Conservation (phyloP, 37 sponge, comb jelly and placozoan species). For the Aplysina aerophoba region DNA sequence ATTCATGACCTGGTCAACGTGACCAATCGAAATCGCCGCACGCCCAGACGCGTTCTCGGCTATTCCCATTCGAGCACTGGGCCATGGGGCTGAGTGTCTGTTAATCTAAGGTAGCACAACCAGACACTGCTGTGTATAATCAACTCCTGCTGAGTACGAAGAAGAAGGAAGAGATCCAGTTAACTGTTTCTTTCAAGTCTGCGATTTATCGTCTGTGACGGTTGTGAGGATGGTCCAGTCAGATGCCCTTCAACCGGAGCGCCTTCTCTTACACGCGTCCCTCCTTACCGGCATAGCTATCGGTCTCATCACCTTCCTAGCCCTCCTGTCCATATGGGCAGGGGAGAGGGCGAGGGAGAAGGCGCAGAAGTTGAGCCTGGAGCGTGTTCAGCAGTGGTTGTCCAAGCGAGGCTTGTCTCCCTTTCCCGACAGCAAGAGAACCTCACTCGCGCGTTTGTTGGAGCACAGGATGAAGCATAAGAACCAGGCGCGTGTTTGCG, state of each 20-base stretch:
- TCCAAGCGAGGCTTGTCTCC: background rate
- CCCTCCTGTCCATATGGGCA: background rate
- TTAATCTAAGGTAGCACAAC: too few relatives aligned
- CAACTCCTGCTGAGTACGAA: too few relatives aligned
- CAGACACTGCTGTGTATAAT: too few relatives aligned
- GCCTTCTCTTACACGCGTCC: background rate
- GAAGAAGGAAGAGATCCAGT: too few relatives aligned
- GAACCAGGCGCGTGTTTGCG: background rate
- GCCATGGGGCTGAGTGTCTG: too few relatives aligned
- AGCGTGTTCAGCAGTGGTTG: background rate
- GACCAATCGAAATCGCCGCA: too few relatives aligned
- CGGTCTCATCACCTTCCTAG: background rate
- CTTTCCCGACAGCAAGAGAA: background rate
- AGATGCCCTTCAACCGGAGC: background rate
- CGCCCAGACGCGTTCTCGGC: too few relatives aligned
- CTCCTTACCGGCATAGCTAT: background rate
- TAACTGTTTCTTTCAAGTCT: too few relatives aligned
- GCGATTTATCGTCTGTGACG: too few relatives aligned
- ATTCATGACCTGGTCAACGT: too few relatives aligned
- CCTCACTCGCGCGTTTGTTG: background rate
- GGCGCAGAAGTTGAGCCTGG: background rate
- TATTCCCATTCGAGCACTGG: too few relatives aligned
- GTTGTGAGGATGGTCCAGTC: too few relatives aligned
- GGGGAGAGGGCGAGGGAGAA: background rate
- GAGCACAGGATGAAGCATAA: background rate